A percentile compares a stretch with the other conserved stretches of the same genome.
Conservation (phyloP, 2,797 vertebrate genomes). For the Leptoclinus maculatus region DNA sequence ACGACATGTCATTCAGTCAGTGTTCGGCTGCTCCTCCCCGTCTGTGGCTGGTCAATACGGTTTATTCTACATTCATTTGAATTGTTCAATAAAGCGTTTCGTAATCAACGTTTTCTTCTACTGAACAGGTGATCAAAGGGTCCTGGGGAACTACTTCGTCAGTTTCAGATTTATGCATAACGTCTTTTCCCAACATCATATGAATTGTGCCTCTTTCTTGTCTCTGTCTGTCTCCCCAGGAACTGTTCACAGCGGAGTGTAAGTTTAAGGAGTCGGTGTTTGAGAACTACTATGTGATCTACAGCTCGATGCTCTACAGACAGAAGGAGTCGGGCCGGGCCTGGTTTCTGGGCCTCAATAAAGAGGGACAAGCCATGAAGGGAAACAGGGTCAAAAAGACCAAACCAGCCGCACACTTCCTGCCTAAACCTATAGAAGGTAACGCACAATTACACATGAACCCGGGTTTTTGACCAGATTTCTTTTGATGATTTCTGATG, state of each 20-base stretch:
- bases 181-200: neutral
- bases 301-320: constrained; percentile 97
- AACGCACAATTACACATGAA: neutral
- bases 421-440: constrained; percentile 99
- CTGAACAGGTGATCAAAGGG: neutral
- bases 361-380: constrained; percentile 96
- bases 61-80: neutral
- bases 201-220: neutral
- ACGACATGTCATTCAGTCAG: constrained; percentile 11
- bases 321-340: constrained; percentile 97
- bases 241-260: constrained; percentile 97
- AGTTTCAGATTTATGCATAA: neutral
- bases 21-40: neutral
- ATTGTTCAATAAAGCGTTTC: neutral
- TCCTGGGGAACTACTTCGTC: neutral
- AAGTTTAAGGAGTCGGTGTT: constrained; percentile 99
- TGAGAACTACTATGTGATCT: constrained; percentile 99
- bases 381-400: constrained; percentile 98
- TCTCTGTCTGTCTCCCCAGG: constrained; percentile 77
- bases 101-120: neutral
- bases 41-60: neutral
- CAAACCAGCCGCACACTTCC: constrained; percentile 98
- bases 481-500: neutral
- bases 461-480: neutral
- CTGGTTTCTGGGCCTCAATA: constrained; percentile 97